A percentile compares a stretch with the other conserved stretches of the same genome.
Evolutionary conservation across 2,797 vertebrate genomes (phyloP).

Genomic region (Urocyon cinereoargenteus): DNA sequence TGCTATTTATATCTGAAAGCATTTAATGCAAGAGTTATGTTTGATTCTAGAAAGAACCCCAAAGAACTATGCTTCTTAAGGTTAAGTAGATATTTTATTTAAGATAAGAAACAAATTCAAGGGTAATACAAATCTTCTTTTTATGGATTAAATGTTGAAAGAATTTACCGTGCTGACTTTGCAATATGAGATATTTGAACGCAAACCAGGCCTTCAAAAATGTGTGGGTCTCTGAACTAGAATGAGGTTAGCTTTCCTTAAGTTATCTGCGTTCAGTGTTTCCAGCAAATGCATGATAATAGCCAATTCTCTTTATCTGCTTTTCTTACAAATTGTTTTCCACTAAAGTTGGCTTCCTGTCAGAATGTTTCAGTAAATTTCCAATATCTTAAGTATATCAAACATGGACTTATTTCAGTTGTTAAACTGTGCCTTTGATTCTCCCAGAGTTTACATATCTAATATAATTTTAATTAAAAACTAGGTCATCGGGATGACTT

Average conservation of each 20-base stretch:
- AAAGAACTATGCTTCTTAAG: neutral
- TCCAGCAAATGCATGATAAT: neutral
- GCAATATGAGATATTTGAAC: neutral
- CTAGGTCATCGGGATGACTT: neutral
- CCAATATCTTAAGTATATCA: neutral
- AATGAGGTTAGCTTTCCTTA: neutral
- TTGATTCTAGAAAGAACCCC: neutral
- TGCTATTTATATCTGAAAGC: neutral
- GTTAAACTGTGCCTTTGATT: conserved; percentile 11
- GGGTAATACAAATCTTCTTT: neutral
- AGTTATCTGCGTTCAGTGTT: neutral
- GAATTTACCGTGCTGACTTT: neutral
- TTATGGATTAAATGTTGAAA: neutral
- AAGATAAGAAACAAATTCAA: neutral
- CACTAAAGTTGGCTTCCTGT: neutral
- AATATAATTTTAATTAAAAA: conserved; percentile 61
- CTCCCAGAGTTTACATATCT: conserved; percentile 5
- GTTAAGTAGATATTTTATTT: neutral
- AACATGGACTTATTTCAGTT: conserved; percentile 38
- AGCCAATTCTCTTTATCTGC: neutral
- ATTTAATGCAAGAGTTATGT: neutral
- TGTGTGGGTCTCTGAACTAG: neutral
- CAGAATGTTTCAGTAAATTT: neutral
- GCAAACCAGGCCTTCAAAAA: conserved; percentile 15
- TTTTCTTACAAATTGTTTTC: neutral